Percentiles rank a stretch among this genome's conserved stretches.
Evolutionary conservation across 2,888 invertebrate genomes (phyloP).

Genomic region (Ochlodes sylvanus): DNA sequence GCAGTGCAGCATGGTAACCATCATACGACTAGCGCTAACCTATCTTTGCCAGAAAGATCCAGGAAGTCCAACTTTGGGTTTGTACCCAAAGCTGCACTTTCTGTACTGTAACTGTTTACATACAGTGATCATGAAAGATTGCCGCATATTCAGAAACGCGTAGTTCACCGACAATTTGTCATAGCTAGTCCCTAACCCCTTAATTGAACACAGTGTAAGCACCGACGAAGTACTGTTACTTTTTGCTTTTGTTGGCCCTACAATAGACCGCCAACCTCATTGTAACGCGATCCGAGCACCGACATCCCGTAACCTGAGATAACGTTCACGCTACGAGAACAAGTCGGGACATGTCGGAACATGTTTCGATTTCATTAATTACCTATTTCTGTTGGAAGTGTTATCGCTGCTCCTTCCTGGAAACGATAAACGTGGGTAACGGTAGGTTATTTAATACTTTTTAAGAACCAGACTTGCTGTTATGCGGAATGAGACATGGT

Average conservation of each 20-base stretch:
- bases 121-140: neutral
- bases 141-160: neutral
- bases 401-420: neutral
- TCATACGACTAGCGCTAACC: too few species aligned
- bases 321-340: constrained; percentile 20
- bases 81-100: too few species aligned
- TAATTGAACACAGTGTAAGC: constrained; percentile 8
- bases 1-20: too few species aligned
- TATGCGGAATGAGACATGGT: too few species aligned
- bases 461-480: too few species aligned
- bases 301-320: constrained; percentile 33
- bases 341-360: constrained; percentile 32
- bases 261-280: constrained; percentile 22
- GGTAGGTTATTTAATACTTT: too few species aligned
- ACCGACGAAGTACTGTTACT: constrained; percentile 15
- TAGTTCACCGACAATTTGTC: neutral
- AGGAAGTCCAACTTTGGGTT: too few species aligned
- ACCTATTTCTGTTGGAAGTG: neutral
- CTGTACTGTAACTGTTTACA: too few species aligned
- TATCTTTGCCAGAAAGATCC: too few species aligned
- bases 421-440: too few species aligned
- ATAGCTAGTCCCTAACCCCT: neutral
- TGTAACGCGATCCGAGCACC: constrained; percentile 25
- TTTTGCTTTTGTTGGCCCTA: constrained; percentile 20
- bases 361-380: constrained; percentile 19